Conservation (phyloP, 1,140 invertebrate species). For the Anthonomus grandis region DNA sequence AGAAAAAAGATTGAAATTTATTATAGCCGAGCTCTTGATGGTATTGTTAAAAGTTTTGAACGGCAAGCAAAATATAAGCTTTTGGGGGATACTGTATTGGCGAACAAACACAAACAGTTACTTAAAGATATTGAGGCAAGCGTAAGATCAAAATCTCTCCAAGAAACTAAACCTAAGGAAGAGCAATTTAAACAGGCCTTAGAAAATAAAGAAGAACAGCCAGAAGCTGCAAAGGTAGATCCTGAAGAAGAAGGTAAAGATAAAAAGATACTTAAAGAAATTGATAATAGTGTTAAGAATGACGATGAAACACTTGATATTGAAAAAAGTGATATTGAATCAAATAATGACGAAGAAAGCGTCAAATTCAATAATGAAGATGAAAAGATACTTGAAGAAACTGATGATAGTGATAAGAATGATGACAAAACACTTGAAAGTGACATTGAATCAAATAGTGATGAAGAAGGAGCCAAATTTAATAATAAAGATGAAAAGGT, state of each 20-base stretch:
- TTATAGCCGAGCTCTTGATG: conserved; percentile 3
- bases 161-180: background rate
- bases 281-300: no score
- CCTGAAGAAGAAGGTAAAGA: no score
- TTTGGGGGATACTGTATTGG: background rate
- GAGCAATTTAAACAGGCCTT: background rate
- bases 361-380: no score
- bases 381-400: no score
- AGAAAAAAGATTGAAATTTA: background rate
- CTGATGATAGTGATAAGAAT: no score
- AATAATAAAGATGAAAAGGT: no score
- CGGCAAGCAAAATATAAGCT: background rate
- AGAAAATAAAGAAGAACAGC: conserved; percentile 11
- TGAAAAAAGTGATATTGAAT: no score
- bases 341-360: no score
- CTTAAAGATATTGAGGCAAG: conserved; percentile 7
- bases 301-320: no score
- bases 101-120: conserved; percentile 10
- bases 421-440: background rate
- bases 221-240: no score
- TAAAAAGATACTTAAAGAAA: no score
- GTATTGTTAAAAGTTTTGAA: conserved; percentile 12
- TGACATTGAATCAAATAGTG: background rate
- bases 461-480: background rate
- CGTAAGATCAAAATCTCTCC: background rate